Base-by-base conservation (phyloP, 1,140 invertebrate genomes). In the Argopecten irradians region DNA sequence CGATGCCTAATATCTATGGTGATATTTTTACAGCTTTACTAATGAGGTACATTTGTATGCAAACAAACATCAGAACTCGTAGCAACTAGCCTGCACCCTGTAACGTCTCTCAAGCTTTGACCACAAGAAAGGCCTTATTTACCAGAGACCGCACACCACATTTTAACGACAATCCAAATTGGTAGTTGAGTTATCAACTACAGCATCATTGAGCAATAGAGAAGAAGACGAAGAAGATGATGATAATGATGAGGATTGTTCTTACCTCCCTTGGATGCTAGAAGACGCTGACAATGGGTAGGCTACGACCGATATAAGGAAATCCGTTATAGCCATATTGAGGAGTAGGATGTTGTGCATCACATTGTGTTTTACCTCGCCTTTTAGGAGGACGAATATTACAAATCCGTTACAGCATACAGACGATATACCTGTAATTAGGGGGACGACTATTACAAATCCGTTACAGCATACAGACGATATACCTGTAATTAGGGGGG, bases 221-320 rank as follows among this genome's bases (percentile, higher is more conserved):
- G 55, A 71, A n/a, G n/a, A 7, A 28, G n/a, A n/a, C n/a, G n/a
- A n/a, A n/a, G n/a, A n/a, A n/a, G n/a, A n/a, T n/a, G n/a, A n/a
- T n/a, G n/a, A n/a, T 71, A 8, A 39, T 28, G 43, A 46, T 8
- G 43, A 19, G 9, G 28, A 71, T 3, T 8, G n/a, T 71, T 7
- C 34, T 89, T 90, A 94, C 28, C 90, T 87, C 46, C 92, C 91
- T 13, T 92, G 36, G 88, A 94, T 93, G 82, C 90, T 90, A 7
- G 94, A 91, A 14, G 92, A 43, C 5, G 92, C 93, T 28, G 92
- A 90, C 5, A 91, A 87, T 0, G 93, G 93, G 86, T 94, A 94
- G 55, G 92, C 93, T 36, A 91, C 91, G 34, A 93, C 19, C 0
- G 93, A 91, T 2, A 94, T 89, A 41, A 93, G 84, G 0, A 94